Conservation (phyloP, 2,888 invertebrate species). For the Dromius quadrimaculatus region DNA sequence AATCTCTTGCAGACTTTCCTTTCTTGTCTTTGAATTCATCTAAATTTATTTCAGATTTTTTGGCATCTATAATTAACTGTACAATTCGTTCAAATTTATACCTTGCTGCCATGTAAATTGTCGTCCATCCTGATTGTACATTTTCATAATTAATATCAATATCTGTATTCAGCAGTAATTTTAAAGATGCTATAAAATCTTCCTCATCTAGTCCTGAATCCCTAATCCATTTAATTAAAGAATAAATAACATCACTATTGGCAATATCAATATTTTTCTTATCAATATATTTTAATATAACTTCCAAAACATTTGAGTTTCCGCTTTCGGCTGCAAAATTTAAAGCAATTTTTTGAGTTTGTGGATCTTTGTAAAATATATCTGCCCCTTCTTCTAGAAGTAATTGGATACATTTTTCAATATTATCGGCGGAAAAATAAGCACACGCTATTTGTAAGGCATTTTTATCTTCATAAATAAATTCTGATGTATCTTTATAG, state of each 20-base stretch:
- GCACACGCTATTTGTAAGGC: constrained; percentile 67
- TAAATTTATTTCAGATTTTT: constrained; percentile 58
- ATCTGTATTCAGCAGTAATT: constrained; percentile 69
- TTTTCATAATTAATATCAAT: constrained; percentile 72
- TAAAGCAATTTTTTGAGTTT: constrained; percentile 73
- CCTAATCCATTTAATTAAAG: constrained; percentile 23
- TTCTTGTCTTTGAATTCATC: constrained; percentile 56
- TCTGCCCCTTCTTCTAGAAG: constrained; percentile 74
- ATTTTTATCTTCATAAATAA: constrained; percentile 66
- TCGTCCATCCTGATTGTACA: constrained; percentile 67
- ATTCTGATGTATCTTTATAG: constrained; percentile 68
- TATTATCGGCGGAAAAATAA: constrained; percentile 71
- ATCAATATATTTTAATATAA: constrained; percentile 65
- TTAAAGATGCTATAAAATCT: constrained; percentile 64
- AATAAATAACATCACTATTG: constrained; percentile 21
- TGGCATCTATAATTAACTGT: not conserved
- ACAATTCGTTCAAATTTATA: constrained; percentile 70
- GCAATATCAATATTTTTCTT: constrained; percentile 44
- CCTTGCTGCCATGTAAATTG: constrained; percentile 74
- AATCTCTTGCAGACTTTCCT: constrained; percentile 71
- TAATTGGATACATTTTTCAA: constrained; percentile 70
- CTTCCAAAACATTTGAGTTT: constrained; percentile 65
- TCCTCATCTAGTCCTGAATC: constrained; percentile 16
- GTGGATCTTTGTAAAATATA: constrained; percentile 71
- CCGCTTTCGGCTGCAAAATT: constrained; percentile 75